These are phyloP conservation scores for Sphaerophoria taeniata DNA, from an alignment of 2,888 invertebrate genomes.

Conservation along the genomic window DNA sequence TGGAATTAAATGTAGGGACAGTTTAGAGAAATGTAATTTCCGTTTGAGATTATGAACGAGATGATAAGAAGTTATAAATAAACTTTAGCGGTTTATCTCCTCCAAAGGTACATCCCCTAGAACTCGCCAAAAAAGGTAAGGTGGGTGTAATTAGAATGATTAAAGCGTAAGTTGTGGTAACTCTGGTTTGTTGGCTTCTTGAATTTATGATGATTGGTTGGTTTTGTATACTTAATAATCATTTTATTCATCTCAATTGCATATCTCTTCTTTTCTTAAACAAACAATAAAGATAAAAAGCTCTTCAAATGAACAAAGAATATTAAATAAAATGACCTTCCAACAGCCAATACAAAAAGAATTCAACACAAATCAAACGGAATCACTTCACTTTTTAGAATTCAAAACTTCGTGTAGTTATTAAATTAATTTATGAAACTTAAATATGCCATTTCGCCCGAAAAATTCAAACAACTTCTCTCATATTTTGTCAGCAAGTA, in stretches of 20 bases:
- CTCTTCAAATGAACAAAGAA: background rate
- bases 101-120: background rate
- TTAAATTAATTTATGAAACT: constrained; percentile 16
- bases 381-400: background rate
- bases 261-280: background rate
- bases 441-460: constrained; percentile 5
- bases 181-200: background rate
- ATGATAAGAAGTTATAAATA: constrained; percentile 40
- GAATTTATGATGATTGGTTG: background rate
- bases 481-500: background rate
- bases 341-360: background rate
- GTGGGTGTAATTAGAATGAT: background rate
- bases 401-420: background rate
- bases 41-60: constrained; percentile 52
- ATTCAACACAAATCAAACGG: constrained; percentile 4
- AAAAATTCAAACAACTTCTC: background rate
- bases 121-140: background rate
- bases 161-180: constrained; percentile 9
- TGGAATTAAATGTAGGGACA: constrained; percentile 49
- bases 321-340: background rate
- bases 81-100: constrained; percentile 27
- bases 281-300: background rate
- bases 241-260: background rate
- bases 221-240: background rate
- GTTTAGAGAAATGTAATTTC: constrained; percentile 66